Base-by-base conservation (phyloP, 2,113 vertebrate species). In the Brevimyrus niger region DNA sequence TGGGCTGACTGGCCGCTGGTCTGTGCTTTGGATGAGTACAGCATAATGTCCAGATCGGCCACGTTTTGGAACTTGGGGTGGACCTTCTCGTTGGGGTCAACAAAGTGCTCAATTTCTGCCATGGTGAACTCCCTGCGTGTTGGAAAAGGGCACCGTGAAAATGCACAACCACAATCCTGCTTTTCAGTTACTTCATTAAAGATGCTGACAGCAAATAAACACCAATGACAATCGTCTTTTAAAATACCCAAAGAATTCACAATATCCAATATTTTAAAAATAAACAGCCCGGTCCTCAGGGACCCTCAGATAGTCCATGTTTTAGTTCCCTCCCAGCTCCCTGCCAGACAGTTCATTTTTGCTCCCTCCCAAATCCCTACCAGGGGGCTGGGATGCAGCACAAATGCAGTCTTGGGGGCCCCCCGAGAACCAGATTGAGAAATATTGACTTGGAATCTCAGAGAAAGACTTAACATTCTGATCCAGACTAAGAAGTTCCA, bases 61-160 rank as follows among this genome's bases (percentile, higher is more conserved):
- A 99, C 96, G 0, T 83, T 97, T 89, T 95, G 93, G 92, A 99
- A 99, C 89, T 97, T 99, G 85, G 97, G 97, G 91, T 99, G 98
- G 76, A 97, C 93, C 65, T 99, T 99, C 90, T 99, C 98, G 73
- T 89, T 96, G 46, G 98, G 98, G 91, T 99, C 98, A 91, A 99
- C 98, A 96, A 99, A 99, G 96, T 99, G 98, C 95, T 99, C 98
- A 0, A 99, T 99, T 96, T 99, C 98, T 88, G 98, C 98, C 98
- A 99, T 99, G 83, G 98, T 99, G 95, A 99, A 99, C 95, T 99
- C 98, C 91, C 98, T 99, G 92, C 38, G 0, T 4, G 31, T 51
- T 31, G 48, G 47, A 87, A 58, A 87, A 65, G 84, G 3, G 31
- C 17, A 87, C 2, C 4, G 47, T 55, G 46, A 89, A 38, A 76